Evolutionary conservation across 2,888 invertebrate genomes (phyloP).

Genomic region (Epsilonema sp.): DNA sequence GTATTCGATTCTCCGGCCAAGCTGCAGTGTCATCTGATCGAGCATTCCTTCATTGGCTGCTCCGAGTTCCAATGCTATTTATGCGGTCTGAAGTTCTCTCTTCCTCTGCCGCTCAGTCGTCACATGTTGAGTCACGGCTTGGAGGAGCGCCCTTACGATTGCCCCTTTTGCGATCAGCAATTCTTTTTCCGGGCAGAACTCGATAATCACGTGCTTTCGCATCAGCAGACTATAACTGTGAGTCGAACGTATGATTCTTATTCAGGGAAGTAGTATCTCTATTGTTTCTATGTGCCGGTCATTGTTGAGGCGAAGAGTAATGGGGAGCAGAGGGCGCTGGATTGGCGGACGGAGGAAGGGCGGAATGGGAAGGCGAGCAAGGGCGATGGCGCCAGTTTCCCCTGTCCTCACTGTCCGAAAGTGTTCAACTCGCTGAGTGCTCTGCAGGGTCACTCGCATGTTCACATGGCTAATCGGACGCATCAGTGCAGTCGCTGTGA

Average conservation of each 20-base stretch:
- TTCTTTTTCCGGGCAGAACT: constrained; percentile 78
- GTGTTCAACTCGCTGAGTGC: constrained; percentile 21
- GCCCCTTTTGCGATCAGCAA: constrained; percentile 49
- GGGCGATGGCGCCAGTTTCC: constrained; percentile 8
- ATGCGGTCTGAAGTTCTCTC: constrained; percentile 64
- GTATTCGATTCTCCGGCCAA: constrained; percentile 49
- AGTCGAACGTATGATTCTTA: not conserved
- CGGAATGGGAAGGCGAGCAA: not conserved
- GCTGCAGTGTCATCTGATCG: constrained; percentile 67
- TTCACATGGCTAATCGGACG: constrained; percentile 16
- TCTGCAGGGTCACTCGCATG: constrained; percentile 25
- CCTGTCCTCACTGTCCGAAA: constrained; percentile 24
- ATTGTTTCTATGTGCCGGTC: too few species aligned
- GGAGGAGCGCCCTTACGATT: constrained; percentile 62
- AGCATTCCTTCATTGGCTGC: constrained; percentile 73
- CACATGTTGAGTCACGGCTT: constrained; percentile 61
- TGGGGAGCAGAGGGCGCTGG: not conserved
- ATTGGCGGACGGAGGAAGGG: too few species aligned
- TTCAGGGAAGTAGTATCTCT: too few species aligned
- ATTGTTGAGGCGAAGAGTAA: not conserved
- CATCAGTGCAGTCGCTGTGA: constrained; percentile 27
- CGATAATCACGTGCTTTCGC: constrained; percentile 49
- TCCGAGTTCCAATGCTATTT: constrained; percentile 63
- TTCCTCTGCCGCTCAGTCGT: constrained; percentile 44
- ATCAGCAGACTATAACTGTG: constrained; percentile 7